phyloP scores from a whole-genome alignment of 1,140 invertebrate species.

The Zelostemma sp. region DNA sequence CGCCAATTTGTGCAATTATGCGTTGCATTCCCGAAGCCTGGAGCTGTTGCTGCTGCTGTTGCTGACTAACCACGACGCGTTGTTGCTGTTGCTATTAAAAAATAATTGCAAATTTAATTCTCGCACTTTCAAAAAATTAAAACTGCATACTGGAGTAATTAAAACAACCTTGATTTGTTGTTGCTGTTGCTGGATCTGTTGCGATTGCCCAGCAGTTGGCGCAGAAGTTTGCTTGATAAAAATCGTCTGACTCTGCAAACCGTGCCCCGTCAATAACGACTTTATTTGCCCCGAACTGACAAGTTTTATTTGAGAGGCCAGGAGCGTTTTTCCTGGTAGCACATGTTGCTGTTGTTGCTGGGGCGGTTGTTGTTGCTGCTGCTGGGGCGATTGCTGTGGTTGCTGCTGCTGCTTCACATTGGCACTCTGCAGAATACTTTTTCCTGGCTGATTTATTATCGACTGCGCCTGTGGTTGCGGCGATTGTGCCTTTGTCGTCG shows the following conservation, averaged over 20 bases:
- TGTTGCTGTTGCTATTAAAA: constrained; percentile 39
- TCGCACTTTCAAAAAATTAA: constrained; percentile 4
- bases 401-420: constrained; percentile 63
- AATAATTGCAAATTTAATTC: constrained; percentile 1
- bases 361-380: constrained; percentile 48
- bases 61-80: constrained; percentile 45
- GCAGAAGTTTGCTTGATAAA: constrained; percentile 67
- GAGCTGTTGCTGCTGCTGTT: constrained; percentile 50
- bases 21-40: constrained; percentile 64
- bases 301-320: constrained; percentile 67
- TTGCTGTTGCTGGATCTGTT: constrained; percentile 57
- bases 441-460: constrained; percentile 63
- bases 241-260: constrained; percentile 66
- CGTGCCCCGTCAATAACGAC: constrained; percentile 64
- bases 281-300: constrained; percentile 67
- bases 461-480: constrained; percentile 58
- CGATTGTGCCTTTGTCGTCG: constrained; percentile 56
- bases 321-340: constrained; percentile 63
- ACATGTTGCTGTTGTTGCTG: constrained; percentile 57
- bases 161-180: constrained; percentile 53
- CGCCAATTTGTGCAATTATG: constrained; percentile 68
- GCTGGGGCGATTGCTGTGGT: constrained; percentile 51
- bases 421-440: constrained; percentile 63
- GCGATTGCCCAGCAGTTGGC: constrained; percentile 57
- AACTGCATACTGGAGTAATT: neutral